Evolutionary conservation across 1,140 invertebrate genomes (phyloP).

Genomic region (Asobara japonica): DNA sequence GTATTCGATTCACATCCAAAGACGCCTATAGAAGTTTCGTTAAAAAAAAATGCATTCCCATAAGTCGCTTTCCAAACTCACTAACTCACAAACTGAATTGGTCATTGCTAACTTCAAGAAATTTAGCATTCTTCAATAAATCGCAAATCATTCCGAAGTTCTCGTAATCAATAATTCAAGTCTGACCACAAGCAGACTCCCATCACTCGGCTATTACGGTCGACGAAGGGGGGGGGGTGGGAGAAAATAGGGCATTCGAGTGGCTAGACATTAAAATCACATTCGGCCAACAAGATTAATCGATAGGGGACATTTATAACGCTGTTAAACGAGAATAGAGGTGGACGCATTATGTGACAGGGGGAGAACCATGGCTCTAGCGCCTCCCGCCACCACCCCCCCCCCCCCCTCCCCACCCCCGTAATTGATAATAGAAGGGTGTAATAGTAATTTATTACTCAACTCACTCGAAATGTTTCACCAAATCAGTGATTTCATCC

Average conservation of each 20-base stretch:
- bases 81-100: too few relatives aligned
- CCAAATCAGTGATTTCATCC: neutral
- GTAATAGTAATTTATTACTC: neutral
- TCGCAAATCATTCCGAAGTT: neutral
- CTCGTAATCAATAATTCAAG: neutral
- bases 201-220: neutral
- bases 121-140: neutral
- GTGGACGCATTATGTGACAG: conserved; percentile 7
- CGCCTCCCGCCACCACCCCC: too few relatives aligned
- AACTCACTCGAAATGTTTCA: neutral
- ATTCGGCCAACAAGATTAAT: conserved; percentile 44
- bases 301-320: conserved; percentile 48
- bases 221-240: neutral
- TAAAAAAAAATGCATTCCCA: too few relatives aligned
- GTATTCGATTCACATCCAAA: too few relatives aligned
- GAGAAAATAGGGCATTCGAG: neutral
- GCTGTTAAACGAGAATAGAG: conserved; percentile 29
- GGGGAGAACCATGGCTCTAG: neutral
- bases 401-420: too few relatives aligned
- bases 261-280: conserved; percentile 33
- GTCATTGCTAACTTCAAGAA: too few relatives aligned
- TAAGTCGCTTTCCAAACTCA: too few relatives aligned
- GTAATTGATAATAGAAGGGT: conserved; percentile 25
- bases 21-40: too few relatives aligned
- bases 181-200: neutral